A percentile compares a stretch with the other conserved stretches of the same genome.
Evolutionary conservation across 2,113 vertebrate species (phyloP).

Genomic region (Castor canadensis): DNA sequence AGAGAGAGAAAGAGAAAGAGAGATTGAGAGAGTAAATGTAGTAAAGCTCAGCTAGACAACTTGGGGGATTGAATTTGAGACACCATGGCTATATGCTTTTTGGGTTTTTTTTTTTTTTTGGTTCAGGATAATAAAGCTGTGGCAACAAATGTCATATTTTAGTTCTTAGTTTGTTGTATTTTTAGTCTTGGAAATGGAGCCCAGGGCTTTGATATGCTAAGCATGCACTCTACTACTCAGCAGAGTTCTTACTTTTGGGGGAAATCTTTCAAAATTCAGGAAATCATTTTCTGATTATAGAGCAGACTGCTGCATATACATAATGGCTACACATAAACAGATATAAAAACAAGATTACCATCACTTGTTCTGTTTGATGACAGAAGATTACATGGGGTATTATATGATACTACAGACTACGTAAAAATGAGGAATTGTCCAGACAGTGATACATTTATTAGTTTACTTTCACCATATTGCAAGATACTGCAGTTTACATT

Average conservation of each 20-base stretch:
- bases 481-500: background rate
- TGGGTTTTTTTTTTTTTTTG: background rate
- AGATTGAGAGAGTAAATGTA: background rate
- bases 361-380: background rate
- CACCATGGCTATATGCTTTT: background rate
- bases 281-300: constrained; percentile 18
- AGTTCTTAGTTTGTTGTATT: background rate
- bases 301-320: background rate
- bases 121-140: background rate
- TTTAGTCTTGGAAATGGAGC: background rate
- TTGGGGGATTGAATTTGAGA: constrained; percentile 19
- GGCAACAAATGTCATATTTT: background rate
- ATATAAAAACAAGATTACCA: background rate
- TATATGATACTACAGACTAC: background rate
- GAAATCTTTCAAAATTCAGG: constrained; percentile 44
- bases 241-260: background rate
- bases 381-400: background rate
- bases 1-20: background rate
- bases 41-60: background rate
- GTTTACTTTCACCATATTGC: background rate
- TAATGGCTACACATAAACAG: background rate
- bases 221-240: background rate
- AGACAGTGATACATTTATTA: constrained; percentile 6
- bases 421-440: no score
- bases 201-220: background rate